Base-by-base conservation (phyloP, 2,888 invertebrate species). In the Parnassius mnemosyne region DNA sequence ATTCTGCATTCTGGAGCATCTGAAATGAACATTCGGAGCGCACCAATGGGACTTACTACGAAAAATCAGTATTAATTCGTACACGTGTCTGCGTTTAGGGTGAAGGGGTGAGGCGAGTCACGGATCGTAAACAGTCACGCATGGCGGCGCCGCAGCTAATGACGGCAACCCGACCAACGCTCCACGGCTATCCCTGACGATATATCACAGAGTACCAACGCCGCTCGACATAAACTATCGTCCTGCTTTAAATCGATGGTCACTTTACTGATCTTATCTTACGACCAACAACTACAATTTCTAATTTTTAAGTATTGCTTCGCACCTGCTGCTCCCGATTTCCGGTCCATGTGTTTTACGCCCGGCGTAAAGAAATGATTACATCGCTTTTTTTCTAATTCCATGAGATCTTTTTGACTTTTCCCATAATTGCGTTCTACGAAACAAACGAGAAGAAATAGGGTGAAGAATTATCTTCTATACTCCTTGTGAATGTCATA, bases 41-140 rank as follows among this genome's bases (percentile, higher is more conserved):
- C 49, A 64, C 63, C 63, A 55, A 54, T 63, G 69, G 70, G 71
- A 75, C 73, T 71, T 72, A 72, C 85, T 75, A 78, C 77, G 76
- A 89, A 87, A 87, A 88, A 85, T 84, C 77, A 73, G 77, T 82
- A 85, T 87, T 87, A 89, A 91, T 87, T 84, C 84, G 78, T 81
- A 81, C 89, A 89, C 90, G 89, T 90, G 89, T 86, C 83, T 79
- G 75, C 83, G 83, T 88, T 90, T 89, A 89, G 84, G 78, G 79
- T 72, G 79, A 84, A 88, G 82, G 87, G 88, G 84, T 85, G 83
- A 81, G 72, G 53, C 78, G 73, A 83, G 88, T 88, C 85, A 89
- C 85, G 89, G 89, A 69, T 80, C 84, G 86, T 88, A 86, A 85
- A 86, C 79, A 85, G 90, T 89, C 88, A 89, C 86, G 90, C 85